Conservation (phyloP, 2,888 invertebrate genomes). For the Patella caerulea region DNA sequence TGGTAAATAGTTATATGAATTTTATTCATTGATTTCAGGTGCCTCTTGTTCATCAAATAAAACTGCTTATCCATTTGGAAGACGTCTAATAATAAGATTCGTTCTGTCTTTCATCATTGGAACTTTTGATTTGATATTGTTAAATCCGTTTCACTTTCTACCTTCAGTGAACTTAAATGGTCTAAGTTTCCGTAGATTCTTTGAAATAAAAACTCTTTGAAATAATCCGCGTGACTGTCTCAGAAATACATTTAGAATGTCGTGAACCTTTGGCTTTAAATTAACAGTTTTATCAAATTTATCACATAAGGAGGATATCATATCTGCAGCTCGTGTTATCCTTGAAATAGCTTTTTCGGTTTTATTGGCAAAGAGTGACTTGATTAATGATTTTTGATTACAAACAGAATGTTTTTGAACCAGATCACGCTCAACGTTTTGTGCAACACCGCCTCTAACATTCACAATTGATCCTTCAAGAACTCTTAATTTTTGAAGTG, state of each 20-base stretch:
- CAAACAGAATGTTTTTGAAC: constrained; percentile 30
- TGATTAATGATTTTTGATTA: constrained; percentile 27
- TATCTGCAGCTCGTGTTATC: constrained; percentile 26
- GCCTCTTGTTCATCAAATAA: too few species aligned
- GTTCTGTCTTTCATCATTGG: constrained; percentile 22
- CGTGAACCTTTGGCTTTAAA: constrained; percentile 18
- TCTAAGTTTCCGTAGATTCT: neutral
- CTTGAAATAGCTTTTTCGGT: constrained; percentile 26
- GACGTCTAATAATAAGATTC: constrained; percentile 4
- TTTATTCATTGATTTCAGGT: too few species aligned
- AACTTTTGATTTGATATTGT: constrained; percentile 7
- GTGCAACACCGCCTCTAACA: constrained; percentile 20
- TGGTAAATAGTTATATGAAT: too few species aligned
- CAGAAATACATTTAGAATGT: constrained; percentile 8
- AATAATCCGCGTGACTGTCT: neutral
- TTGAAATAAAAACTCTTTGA: neutral
- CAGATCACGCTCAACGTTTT: constrained; percentile 21
- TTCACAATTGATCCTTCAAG: constrained; percentile 35
- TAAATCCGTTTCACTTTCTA: constrained; percentile 21
- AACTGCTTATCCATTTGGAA: too few species aligned
- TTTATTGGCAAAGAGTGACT: constrained; percentile 29
- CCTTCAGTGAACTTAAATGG: constrained; percentile 13
- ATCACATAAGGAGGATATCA: constrained; percentile 16
- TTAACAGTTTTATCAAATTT: constrained; percentile 23
- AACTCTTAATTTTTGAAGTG: constrained; percentile 25